Percentiles rank a stretch among this genome's conserved stretches.
phyloP scores from a whole-genome alignment of 1,140 invertebrate genomes.

The Liolophura sinensis region DNA sequence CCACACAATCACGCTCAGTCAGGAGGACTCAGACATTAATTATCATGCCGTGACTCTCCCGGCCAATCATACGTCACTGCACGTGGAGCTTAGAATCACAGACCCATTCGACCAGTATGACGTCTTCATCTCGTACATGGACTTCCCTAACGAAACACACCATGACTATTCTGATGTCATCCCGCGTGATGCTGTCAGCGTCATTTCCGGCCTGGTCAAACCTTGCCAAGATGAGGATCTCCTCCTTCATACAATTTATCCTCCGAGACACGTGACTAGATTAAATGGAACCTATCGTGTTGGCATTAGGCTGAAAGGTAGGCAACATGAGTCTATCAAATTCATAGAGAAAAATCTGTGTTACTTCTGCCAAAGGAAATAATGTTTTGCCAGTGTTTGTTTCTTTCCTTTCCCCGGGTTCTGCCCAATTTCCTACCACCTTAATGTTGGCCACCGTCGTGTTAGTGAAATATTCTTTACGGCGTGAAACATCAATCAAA shows the following conservation, averaged over 20 bases:
- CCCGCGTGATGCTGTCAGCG: constrained; percentile 17
- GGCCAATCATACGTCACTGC: constrained; percentile 42
- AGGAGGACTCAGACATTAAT: constrained; percentile 20
- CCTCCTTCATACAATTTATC: constrained; percentile 25
- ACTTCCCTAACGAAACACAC: constrained; percentile 47
- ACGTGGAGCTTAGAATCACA: constrained; percentile 30
- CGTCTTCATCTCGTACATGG: constrained; percentile 45
- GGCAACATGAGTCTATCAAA: constrained; percentile 4
- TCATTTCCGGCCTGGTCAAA: neutral
- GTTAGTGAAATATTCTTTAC: too few species aligned
- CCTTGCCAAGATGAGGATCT: constrained; percentile 10
- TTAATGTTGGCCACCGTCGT: too few species aligned
- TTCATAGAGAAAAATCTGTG: too few species aligned
- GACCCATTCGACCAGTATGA: constrained; percentile 25
- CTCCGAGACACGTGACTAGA: constrained; percentile 33
- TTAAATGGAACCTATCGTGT: constrained; percentile 53
- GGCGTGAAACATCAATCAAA: too few species aligned
- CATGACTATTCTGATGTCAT: constrained; percentile 39
- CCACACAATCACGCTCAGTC: neutral
- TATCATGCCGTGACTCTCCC: constrained; percentile 50
- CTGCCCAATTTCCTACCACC: too few species aligned
- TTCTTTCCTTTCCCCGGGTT: too few species aligned
- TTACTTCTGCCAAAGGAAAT: too few species aligned
- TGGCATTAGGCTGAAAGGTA: constrained; percentile 47
- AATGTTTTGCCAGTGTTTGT: too few species aligned